Percentiles rank a stretch among this genome's conserved stretches.
These are phyloP conservation scores for Oreochromis spilurus DNA, from an alignment of 2,113 vertebrate genomes.

Conservation along the genomic window DNA sequence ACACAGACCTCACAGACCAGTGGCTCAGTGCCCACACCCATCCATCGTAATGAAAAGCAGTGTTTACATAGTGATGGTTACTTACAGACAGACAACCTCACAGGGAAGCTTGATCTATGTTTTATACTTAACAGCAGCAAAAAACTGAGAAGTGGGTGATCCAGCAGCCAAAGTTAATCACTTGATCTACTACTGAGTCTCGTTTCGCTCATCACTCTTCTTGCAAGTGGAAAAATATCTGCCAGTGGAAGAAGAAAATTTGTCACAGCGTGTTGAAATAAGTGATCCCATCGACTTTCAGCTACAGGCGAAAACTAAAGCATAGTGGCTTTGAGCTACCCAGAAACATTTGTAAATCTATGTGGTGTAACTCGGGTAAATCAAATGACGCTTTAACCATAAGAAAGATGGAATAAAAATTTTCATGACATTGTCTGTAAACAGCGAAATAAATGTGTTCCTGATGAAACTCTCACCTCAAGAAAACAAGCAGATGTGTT, in stretches of 20 bases:
- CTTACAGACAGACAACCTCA: constrained; percentile 9
- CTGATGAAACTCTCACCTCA: neutral
- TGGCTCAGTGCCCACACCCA: constrained; percentile 24
- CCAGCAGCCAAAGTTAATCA: neutral
- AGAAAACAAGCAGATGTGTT: neutral
- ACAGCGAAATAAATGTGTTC: neutral
- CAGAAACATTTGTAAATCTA: neutral
- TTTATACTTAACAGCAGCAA: constrained; percentile 1
- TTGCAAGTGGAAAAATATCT: neutral
- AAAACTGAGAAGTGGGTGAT: neutral
- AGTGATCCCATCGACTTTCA: neutral
- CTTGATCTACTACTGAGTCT: neutral
- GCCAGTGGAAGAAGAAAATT: neutral
- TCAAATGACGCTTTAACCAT: neutral
- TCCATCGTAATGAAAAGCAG: constrained; percentile 6
- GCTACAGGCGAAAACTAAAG: neutral
- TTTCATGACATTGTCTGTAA: neutral
- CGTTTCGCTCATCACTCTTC: neutral
- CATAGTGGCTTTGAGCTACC: neutral
- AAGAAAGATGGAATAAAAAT: neutral
- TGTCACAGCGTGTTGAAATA: neutral
- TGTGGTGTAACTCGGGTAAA: neutral
- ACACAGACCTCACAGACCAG: constrained; percentile 38
- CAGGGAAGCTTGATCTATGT: constrained; percentile 7
- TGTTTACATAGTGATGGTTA: constrained; percentile 48